A percentile compares a stretch with the other conserved stretches of the same genome.
phyloP scores from a whole-genome alignment of 1,140 invertebrate genomes.

The Drosophila sproati region DNA sequence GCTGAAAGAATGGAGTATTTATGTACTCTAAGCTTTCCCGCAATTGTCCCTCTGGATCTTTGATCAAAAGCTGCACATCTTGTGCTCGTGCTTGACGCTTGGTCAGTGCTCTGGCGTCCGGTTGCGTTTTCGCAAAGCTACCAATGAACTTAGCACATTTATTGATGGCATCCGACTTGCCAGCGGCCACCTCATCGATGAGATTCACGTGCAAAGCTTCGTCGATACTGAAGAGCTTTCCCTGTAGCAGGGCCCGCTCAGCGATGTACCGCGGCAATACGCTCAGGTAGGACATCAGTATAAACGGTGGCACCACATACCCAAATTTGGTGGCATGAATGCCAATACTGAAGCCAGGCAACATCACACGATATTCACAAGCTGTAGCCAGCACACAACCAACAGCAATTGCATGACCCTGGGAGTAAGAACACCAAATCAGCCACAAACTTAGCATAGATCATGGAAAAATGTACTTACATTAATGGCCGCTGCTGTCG shows the following conservation, averaged over 20 bases:
- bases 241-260: slow-evolving; percentile 91
- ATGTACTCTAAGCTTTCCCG: slow-evolving; percentile 87
- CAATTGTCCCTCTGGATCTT: slow-evolving; percentile 87
- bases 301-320: slow-evolving; percentile 91
- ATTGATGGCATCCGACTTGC: slow-evolving; percentile 88
- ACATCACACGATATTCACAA: slow-evolving; percentile 94
- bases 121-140: slow-evolving; percentile 87
- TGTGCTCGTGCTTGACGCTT: slow-evolving; percentile 87
- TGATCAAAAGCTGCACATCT: slow-evolving; percentile 86
- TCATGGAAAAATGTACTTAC: slow-evolving; percentile 84
- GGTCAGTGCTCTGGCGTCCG: slow-evolving; percentile 87
- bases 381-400: slow-evolving; percentile 92
- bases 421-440: not conserved
- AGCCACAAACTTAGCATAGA: not conserved
- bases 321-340: slow-evolving; percentile 91
- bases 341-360: slow-evolving; percentile 91
- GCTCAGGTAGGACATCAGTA: slow-evolving; percentile 86
- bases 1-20: slow-evolving; percentile 88
- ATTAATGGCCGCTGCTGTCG: slow-evolving; percentile 93
- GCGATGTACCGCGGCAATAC: slow-evolving; percentile 85
- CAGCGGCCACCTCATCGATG: slow-evolving; percentile 90
- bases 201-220: slow-evolving; percentile 90
- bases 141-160: slow-evolving; percentile 89
- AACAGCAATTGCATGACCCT: slow-evolving; percentile 93
- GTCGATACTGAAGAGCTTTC: slow-evolving; percentile 89